Base-by-base conservation (phyloP, 2,888 invertebrate species). In the Diloba caeruleocephala region DNA sequence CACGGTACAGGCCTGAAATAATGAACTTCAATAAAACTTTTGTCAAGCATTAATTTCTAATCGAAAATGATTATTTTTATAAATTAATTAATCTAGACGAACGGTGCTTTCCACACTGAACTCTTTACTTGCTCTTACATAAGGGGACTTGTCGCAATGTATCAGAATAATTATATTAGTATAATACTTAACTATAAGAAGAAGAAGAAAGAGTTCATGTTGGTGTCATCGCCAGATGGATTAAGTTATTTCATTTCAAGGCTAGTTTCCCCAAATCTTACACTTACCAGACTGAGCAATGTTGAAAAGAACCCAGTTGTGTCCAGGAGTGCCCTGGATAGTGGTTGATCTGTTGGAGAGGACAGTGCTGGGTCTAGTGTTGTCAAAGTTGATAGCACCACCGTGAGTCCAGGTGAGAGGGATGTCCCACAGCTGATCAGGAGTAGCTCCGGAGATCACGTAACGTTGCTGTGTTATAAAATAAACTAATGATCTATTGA, bases 1-100 rank as follows among this genome's bases (percentile, higher is more conserved):
- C 96, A 48, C 96, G 94, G 75, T 96, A 96, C 45, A 94, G 94
- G 58, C 95, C 96, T 95, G 46, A 10, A 67, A 48, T 21, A 21
- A 45, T 42, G 12, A 43, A 10, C 17, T 19, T 33, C 12, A 15
- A 0, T 3, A 17, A 3, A 5, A 28, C 6, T 3, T 12, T 1
- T 8, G 23, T 6, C 5, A n/a, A n/a, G n/a, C n/a, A n/a, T n/a
- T n/a, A n/a, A n/a, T n/a, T n/a, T n/a, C n/a, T n/a, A n/a, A n/a
- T n/a, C n/a, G n/a, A n/a, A n/a, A n/a, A n/a, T n/a, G n/a, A n/a
- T n/a, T n/a, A n/a, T n/a, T n/a, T n/a, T n/a, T n/a, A n/a, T n/a
- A n/a, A n/a, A n/a, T n/a, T n/a, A n/a, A n/a, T n/a, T n/a, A n/a
- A n/a, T n/a, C n/a, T n/a, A n/a, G n/a, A n/a, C n/a, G n/a, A n/a